Evolutionary conservation across 2,797 vertebrate species (phyloP).

Genomic region (Morus bassanus): DNA sequence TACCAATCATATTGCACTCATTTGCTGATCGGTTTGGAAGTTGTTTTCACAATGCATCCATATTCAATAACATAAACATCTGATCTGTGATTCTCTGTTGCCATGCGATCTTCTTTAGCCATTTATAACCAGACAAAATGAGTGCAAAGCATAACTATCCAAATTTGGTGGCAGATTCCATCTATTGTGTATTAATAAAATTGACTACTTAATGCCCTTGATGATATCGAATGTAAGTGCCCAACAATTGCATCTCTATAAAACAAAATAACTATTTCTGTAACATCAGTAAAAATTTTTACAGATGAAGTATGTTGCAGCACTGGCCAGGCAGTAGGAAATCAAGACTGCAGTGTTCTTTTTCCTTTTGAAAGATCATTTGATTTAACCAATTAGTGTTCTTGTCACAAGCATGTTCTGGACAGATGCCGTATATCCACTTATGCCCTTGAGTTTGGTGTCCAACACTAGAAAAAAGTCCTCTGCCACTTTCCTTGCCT

Average conservation of each 20-base stretch:
- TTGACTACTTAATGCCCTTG: neutral
- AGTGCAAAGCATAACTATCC: neutral
- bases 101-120: neutral
- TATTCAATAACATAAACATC: neutral
- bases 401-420: neutral
- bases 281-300: neutral
- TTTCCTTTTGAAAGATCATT: neutral
- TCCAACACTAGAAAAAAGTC: neutral
- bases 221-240: neutral
- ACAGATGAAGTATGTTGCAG: neutral
- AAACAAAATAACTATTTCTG: neutral
- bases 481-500: neutral
- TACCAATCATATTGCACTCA: neutral
- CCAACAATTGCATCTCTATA: neutral
- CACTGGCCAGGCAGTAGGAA: neutral
- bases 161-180: neutral
- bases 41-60: neutral
- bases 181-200: neutral
- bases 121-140: neutral
- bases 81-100: neutral
- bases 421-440: neutral
- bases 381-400: neutral
- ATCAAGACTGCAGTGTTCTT: neutral
- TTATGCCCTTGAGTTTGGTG: neutral
- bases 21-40: neutral